Evolutionary conservation across 1,140 invertebrate genomes (phyloP).

Genomic region (Contarinia nasturtii): DNA sequence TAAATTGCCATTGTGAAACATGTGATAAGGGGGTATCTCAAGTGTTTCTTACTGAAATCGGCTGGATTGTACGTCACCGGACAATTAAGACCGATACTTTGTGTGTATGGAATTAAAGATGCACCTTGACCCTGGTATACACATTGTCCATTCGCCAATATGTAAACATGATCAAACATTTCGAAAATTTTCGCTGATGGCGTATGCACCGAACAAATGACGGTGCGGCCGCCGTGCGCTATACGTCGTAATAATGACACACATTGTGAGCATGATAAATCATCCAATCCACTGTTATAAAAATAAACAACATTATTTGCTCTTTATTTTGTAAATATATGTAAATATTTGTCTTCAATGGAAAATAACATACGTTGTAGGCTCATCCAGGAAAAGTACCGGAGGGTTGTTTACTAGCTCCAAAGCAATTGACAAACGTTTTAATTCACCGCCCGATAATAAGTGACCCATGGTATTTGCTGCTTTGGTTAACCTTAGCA

Average conservation of each 20-base stretch:
- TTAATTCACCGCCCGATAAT: constrained; percentile 81
- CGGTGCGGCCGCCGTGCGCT: constrained; percentile 60
- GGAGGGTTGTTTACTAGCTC: constrained; percentile 93
- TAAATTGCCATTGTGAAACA: too few species aligned
- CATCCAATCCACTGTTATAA: constrained; percentile 45
- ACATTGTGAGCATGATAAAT: constrained; percentile 55
- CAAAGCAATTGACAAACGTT: constrained; percentile 76
- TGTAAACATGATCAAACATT: constrained; percentile 57
- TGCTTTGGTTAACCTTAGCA: constrained; percentile 38
- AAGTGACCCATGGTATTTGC: constrained; percentile 46
- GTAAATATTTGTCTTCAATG: background rate
- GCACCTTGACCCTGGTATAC: constrained; percentile 46
- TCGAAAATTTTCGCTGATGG: constrained; percentile 63
- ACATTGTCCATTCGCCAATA: constrained; percentile 41
- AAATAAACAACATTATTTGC: constrained; percentile 11
- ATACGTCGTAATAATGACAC: constrained; percentile 53
- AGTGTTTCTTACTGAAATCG: constrained; percentile 46
- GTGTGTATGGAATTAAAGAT: constrained; percentile 48
- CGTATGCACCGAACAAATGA: constrained; percentile 83
- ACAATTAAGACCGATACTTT: constrained; percentile 42
- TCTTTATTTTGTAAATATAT: background rate
- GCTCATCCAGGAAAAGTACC: constrained; percentile 66
- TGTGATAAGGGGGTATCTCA: background rate
- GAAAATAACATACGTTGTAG: constrained; percentile 47
- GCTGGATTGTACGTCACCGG: constrained; percentile 64